Conservation (phyloP, 92 coral and sea anemone species). For the Scolanthus callimorphus region DNA sequence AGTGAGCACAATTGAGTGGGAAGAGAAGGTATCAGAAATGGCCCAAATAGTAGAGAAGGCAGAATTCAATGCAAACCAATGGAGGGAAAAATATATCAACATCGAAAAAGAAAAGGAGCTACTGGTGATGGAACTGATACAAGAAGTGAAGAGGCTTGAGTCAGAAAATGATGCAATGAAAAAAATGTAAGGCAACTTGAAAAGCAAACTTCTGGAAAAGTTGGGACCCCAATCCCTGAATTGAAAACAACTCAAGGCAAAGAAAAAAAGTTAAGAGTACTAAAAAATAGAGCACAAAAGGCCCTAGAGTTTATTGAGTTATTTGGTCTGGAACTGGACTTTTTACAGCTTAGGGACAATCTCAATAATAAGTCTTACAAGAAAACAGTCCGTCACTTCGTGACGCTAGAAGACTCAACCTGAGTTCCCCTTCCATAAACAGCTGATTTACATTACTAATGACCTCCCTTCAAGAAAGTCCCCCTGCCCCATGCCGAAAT, state of each 20-base stretch:
- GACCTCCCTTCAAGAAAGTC: too few relatives aligned
- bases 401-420: too few relatives aligned
- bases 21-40: slow-evolving; percentile 4
- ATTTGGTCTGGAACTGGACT: slow-evolving; percentile 47
- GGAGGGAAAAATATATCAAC: slow-evolving; percentile 12
- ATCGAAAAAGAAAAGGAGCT: slow-evolving; percentile 13
- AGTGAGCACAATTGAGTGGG: slow-evolving; percentile 8
- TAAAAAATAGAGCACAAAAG: slow-evolving; percentile 36
- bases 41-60: slow-evolving; percentile 5
- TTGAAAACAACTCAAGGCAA: slow-evolving; percentile 39
- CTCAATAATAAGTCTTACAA: too few relatives aligned
- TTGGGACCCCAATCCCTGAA: slow-evolving; percentile 26
- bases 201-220: slow-evolving; percentile 12
- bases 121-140: slow-evolving; percentile 19
- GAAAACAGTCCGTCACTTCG: too few relatives aligned
- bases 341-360: slow-evolving; percentile 18
- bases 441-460: too few relatives aligned
- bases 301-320: slow-evolving; percentile 19
- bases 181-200: slow-evolving; percentile 42
- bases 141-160: neutral
- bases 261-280: slow-evolving; percentile 37
- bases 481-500: too few relatives aligned
- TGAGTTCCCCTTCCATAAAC: too few relatives aligned
- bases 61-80: slow-evolving; percentile 5
- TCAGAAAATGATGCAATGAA: slow-evolving; percentile 10